phyloP scores from a whole-genome alignment of 2,797 vertebrate species.

The Anguilla megastoma region DNA sequence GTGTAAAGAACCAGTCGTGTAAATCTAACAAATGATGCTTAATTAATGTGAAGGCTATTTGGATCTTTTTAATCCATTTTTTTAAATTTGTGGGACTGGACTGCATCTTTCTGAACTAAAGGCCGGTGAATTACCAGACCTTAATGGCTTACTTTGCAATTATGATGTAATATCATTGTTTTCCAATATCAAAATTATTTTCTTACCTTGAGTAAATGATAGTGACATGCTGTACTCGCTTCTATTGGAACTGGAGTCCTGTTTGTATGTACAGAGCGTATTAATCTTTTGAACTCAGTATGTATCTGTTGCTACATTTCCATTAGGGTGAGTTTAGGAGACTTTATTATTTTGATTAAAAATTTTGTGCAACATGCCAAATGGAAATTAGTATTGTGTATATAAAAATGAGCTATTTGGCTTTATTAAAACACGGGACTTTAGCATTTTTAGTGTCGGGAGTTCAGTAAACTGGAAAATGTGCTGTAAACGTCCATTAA shows the following conservation, averaged over 20 bases:
- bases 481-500: background rate
- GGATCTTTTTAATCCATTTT: constrained; percentile 2
- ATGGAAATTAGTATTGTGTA: background rate
- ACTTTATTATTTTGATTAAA: background rate
- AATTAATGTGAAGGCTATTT: constrained; percentile 14
- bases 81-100: constrained; percentile 8
- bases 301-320: constrained; percentile 23
- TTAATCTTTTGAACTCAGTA: constrained; percentile 21
- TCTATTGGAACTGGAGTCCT: constrained; percentile 4
- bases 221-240: constrained; percentile 14
- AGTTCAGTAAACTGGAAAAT: background rate
- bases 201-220: constrained; percentile 53
- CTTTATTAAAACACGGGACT: background rate
- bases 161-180: constrained; percentile 43
- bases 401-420: background rate
- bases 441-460: background rate
- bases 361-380: background rate
- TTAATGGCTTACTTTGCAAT: constrained; percentile 34
- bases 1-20: constrained; percentile 19
- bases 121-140: constrained; percentile 10
- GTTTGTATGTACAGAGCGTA: constrained; percentile 32
- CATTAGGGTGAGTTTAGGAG: background rate
- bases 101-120: constrained; percentile 5
- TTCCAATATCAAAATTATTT: constrained; percentile 63
- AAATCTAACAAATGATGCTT: constrained; percentile 3